Percentiles rank a stretch among this genome's conserved stretches.
Evolutionary conservation across 2,797 vertebrate species (phyloP).

Genomic region (Kryptolebias ocellatus): DNA sequence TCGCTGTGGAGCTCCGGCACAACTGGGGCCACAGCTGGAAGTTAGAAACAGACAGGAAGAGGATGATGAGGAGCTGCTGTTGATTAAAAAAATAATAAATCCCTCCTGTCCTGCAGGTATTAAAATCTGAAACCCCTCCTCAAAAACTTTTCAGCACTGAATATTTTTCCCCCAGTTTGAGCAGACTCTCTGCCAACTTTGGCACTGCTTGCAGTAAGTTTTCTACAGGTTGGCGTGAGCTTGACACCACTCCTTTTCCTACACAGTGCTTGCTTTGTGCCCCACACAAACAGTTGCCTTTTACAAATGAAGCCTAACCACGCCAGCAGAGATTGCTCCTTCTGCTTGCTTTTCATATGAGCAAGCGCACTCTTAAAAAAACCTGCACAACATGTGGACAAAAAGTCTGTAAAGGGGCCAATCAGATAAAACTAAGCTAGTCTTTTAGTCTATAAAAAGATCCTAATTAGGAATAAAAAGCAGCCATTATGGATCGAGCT

Average conservation of each 20-base stretch:
- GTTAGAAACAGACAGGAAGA: conserved; percentile 35
- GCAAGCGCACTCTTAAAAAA: conserved; percentile 40
- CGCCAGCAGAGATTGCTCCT: conserved; percentile 22
- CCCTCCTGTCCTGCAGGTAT: neutral
- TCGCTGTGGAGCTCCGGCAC: conserved; percentile 96
- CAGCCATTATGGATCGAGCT: conserved; percentile 42
- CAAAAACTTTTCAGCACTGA: conserved; percentile 10
- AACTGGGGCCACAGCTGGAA: conserved; percentile 93
- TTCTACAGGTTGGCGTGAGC: conserved; percentile 66
- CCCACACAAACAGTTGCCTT: conserved; percentile 77
- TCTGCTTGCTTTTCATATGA: conserved; percentile 21
- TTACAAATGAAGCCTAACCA: conserved; percentile 54
- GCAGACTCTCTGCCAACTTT: conserved; percentile 34
- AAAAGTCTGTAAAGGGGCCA: conserved; percentile 60
- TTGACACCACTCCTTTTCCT: conserved; percentile 62
- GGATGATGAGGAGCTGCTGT: conserved; percentile 19
- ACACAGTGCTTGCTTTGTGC: conserved; percentile 82
- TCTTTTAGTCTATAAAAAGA: conserved; percentile 54
- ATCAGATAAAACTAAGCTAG: conserved; percentile 61
- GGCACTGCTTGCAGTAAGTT: conserved; percentile 26
- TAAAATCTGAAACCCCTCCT: conserved; percentile 9
- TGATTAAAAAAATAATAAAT: too few species aligned
- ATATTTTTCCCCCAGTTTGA: neutral
- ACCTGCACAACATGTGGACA: conserved; percentile 43
- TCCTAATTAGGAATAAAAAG: conserved; percentile 48